Evolutionary conservation across 2,888 invertebrate genomes (phyloP).

Genomic region (Ptilodon capucinus): DNA sequence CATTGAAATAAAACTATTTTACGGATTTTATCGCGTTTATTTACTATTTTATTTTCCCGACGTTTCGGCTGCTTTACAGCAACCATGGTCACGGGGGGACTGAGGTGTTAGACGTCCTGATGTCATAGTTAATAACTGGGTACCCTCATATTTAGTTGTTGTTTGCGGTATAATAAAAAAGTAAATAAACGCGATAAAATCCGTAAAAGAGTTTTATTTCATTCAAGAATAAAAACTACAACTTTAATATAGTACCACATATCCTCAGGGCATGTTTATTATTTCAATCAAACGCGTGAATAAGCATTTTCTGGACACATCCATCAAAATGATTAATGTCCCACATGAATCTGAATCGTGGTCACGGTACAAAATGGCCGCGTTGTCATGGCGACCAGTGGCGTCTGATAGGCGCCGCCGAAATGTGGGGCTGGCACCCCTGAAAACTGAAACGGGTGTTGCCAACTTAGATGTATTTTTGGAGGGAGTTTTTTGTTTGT

Average conservation of each 20-base stretch:
- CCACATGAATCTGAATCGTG: slow-evolving; percentile 12
- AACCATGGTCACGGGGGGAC: no score
- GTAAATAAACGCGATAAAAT: no score
- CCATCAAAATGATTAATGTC: slow-evolving; percentile 20
- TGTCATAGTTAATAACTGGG: no score
- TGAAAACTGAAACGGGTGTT: slow-evolving; percentile 27
- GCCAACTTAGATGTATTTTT: background rate
- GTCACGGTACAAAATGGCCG: slow-evolving; percentile 28
- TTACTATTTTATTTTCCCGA: no score
- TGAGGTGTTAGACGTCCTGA: no score
- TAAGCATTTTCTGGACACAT: background rate
- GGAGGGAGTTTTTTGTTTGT: background rate
- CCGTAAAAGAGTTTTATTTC: no score
- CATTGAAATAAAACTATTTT: no score
- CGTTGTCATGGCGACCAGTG: slow-evolving; percentile 54
- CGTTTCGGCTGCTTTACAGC: no score
- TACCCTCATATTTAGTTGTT: no score
- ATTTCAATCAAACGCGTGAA: background rate
- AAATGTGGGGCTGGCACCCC: slow-evolving; percentile 21
- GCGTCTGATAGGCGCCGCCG: slow-evolving; percentile 60
- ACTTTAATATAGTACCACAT: background rate
- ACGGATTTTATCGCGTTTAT: no score
- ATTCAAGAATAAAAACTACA: no score
- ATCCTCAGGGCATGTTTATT: background rate
- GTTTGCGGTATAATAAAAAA: no score